Conservation (phyloP, 2,797 vertebrate genomes). For the Crotalus adamanteus region DNA sequence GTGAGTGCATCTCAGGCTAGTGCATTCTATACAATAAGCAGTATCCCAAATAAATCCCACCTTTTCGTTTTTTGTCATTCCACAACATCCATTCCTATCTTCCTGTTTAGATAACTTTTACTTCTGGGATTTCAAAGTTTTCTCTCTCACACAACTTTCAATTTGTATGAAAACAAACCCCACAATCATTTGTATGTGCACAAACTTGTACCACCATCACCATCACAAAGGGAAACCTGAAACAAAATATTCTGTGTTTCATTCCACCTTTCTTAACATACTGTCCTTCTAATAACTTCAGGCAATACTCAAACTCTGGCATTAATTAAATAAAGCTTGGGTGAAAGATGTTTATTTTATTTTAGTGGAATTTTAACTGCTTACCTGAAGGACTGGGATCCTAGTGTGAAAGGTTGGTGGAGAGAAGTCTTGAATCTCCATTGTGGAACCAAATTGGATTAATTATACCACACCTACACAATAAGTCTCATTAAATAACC, state of each 20-base stretch:
- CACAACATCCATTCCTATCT: neutral
- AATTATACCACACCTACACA: neutral
- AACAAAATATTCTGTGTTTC: neutral
- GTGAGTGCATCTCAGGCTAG: conserved; percentile 10
- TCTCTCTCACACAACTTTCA: neutral
- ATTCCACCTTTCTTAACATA: neutral
- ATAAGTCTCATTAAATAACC: neutral
- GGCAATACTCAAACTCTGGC: neutral
- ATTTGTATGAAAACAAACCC: rapidly evolving
- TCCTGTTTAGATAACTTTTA: neutral
- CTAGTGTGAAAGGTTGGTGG: neutral
- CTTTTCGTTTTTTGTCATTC: neutral
- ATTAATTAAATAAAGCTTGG: neutral
- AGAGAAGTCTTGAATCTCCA: neutral
- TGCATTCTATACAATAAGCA: neutral
- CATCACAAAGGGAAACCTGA: neutral
- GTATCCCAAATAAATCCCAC: conserved; percentile 17
- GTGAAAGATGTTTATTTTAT: neutral
- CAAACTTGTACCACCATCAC: neutral
- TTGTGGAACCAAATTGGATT: neutral
- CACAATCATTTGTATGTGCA: neutral
- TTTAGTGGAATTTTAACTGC: neutral
- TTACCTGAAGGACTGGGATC: neutral
- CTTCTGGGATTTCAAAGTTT: neutral
- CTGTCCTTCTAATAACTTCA: neutral